phyloP scores from a whole-genome alignment of 2,797 vertebrate species.

The Ispidina picta region DNA sequence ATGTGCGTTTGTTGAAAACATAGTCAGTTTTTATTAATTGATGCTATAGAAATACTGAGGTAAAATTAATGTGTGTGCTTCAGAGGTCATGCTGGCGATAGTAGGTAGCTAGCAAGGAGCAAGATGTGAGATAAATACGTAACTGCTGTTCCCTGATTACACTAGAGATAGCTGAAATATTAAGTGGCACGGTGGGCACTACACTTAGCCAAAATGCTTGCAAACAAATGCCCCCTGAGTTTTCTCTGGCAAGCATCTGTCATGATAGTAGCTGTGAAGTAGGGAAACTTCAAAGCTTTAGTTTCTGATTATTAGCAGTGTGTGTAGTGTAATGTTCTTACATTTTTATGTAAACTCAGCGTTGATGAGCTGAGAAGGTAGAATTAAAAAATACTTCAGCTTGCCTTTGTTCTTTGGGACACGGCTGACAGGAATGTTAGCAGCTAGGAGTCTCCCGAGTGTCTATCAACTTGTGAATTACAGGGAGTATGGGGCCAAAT shows the following conservation, averaged over 20 bases:
- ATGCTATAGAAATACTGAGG: conserved; percentile 88
- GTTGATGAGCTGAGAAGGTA: conserved; percentile 78
- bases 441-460: conserved; percentile 24
- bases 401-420: conserved; percentile 77
- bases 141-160: conserved; percentile 78
- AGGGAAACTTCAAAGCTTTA: conserved; percentile 77
- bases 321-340: conserved; percentile 76
- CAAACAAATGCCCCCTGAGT: conserved; percentile 77
- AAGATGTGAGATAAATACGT: conserved; percentile 90
- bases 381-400: conserved; percentile 80
- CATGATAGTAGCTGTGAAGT: conserved; percentile 76
- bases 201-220: conserved; percentile 78
- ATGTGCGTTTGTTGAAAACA: conserved; percentile 92
- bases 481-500: conserved; percentile 29
- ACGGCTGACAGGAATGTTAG: conserved; percentile 67
- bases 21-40: conserved; percentile 99
- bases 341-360: conserved; percentile 80
- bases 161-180: conserved; percentile 82
- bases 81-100: conserved; percentile 87
- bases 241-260: conserved; percentile 85
- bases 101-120: conserved; percentile 81
- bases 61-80: conserved; percentile 93
- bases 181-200: conserved; percentile 77
- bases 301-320: conserved; percentile 78
- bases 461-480: conserved; percentile 50